These are phyloP conservation scores for Zygogramma bicolorata DNA, from an alignment of 2,888 invertebrate genomes.

Conservation along the genomic window DNA sequence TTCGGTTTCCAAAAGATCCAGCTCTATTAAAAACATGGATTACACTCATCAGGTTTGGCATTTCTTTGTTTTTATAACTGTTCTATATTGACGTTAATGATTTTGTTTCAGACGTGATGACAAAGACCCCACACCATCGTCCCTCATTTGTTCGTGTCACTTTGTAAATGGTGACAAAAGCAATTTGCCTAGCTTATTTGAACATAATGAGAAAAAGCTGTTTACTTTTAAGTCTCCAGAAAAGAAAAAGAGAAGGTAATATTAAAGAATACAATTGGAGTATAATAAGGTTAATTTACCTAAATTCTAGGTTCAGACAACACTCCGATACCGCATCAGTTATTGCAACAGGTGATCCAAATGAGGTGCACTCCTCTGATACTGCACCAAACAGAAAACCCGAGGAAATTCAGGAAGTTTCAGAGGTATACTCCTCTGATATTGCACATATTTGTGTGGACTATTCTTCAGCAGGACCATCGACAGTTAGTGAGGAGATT, in stretches of 20 bases:
- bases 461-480: too few species aligned
- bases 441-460: too few species aligned
- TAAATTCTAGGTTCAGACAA: neutral
- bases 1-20: constrained; percentile 1
- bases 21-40: neutral
- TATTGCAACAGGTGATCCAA: neutral
- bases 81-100: neutral
- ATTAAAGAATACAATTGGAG: neutral
- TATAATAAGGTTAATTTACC: neutral
- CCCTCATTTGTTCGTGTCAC: neutral
- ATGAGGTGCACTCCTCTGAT: neutral
- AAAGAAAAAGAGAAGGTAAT: neutral
- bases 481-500: neutral
- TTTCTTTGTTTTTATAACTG: neutral
- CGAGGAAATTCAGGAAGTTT: too few species aligned
- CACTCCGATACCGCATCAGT: neutral
- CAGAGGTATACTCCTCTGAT: too few species aligned
- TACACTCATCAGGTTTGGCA: neutral
- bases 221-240: neutral
- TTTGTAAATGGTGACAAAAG: neutral
- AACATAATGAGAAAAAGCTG: neutral
- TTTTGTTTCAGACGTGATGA: neutral
- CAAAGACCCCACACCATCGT: neutral
- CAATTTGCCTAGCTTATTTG: neutral
- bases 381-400: too few species aligned